Evolutionary conservation across 37 sponge, comb jelly and placozoan genomes (phyloP).

Genomic region (Agelas oroides): DNA sequence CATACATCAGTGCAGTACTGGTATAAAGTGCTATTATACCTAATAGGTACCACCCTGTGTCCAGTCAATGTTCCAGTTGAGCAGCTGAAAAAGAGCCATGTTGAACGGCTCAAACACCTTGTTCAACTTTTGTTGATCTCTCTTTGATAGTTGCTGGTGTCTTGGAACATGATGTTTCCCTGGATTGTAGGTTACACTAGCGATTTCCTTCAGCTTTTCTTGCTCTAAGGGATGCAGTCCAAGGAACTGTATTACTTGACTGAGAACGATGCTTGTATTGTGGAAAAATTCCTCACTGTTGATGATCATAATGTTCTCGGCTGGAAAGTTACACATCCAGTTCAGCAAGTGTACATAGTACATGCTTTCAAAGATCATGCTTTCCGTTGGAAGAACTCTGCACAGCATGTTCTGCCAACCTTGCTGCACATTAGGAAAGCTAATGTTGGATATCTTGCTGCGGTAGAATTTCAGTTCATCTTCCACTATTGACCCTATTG

Average conservation of each 20-base stretch:
- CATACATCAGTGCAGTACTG: no score
- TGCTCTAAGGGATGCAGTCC: slow-evolving; percentile 5
- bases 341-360: slow-evolving; percentile 45
- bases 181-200: slow-evolving; percentile 39
- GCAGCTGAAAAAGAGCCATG: slow-evolving; percentile 30
- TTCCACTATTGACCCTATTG: no score
- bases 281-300: slow-evolving; percentile 67
- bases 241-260: slow-evolving; percentile 42
- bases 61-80: slow-evolving; percentile 36
- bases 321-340: slow-evolving; percentile 71
- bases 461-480: no score
- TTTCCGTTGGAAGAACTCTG: background rate
- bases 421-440: background rate
- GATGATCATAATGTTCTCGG: slow-evolving; percentile 57
- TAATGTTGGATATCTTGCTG: slow-evolving; percentile 1
- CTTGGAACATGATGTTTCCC: background rate
- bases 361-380: slow-evolving; percentile 47
- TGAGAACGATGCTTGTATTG: slow-evolving; percentile 19
- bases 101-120: slow-evolving; percentile 35
- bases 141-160: background rate
- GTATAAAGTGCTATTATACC: no score
- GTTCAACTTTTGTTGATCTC: slow-evolving; percentile 1
- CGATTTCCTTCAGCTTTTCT: background rate
- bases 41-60: no score
- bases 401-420: background rate